Evolutionary conservation across 2,797 vertebrate genomes (phyloP), one percentile per base, ranked within the genome.

Genomic region (Microhierax caerulescens): DNA sequence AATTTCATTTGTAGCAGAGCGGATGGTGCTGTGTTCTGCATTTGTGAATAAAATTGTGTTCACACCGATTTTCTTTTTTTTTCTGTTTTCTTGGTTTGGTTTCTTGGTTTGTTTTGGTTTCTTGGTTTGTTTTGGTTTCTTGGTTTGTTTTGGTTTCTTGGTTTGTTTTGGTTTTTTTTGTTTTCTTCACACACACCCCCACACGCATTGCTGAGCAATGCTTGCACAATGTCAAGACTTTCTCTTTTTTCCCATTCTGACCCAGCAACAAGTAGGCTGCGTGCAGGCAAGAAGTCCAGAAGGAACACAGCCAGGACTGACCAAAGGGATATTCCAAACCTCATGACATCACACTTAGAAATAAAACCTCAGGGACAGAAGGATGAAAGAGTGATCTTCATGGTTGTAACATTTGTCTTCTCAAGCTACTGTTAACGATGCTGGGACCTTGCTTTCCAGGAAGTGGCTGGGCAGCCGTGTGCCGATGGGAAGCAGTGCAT

Each of bases 281-380:
- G 27, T 14, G 11, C 28, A 23, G 41, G 19, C 34, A 54, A 47
- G 34, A 39, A 39, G 23, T 27, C n/a, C 51, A 56, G 34, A 54
- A 23, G 15, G 12, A 47, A 23, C 24, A 50, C 39, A 47, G n/a
- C 6, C n/a, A 32, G 22, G 5, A 13, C 32, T 37, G 27, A 11
- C 17, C 59, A 63, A 54, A 64, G 14, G 11, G 30, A 14, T 28
- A 54, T 54, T 27, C n/a, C 18, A 54, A 73, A 27, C 27, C 21
- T 16, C 4, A 5, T 14, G 23, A 39, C 2, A 0, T 48, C 53
- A n/a, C 0, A 4, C 23, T 48, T 5, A 15, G 39, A 74, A 65
- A 57, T 57, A 39, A 74, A 39, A 84, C 21, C 21, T 57, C 10
- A 2, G 10, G 25, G 43, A 41, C 7, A 85, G 7, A 28, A 85